Percentiles rank a stretch among this genome's conserved stretches.
phyloP scores from a whole-genome alignment of 2,113 vertebrate genomes.

The Siniperca chuatsi region DNA sequence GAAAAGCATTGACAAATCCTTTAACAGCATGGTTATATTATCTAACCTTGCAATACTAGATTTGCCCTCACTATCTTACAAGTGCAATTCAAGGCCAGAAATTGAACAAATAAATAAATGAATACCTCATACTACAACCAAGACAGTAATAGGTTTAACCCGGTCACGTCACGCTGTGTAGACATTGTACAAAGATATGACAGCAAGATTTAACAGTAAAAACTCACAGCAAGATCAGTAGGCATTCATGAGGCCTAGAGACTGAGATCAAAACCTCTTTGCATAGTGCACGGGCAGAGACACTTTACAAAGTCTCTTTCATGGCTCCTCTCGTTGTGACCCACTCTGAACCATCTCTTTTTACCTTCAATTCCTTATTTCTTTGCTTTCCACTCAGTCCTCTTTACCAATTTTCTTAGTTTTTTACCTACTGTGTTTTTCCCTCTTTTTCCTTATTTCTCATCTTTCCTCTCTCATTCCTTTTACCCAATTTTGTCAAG shows the following conservation, averaged over 20 bases:
- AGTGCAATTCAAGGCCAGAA: conserved; percentile 30
- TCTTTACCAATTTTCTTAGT: background rate
- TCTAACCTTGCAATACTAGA: background rate
- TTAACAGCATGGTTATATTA: background rate
- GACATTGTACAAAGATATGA: conserved; percentile 59
- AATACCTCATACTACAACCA: conserved; percentile 29
- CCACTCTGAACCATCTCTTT: conserved; percentile 27
- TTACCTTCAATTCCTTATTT: conserved; percentile 22
- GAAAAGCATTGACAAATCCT: conserved; percentile 2
- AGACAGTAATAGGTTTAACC: conserved; percentile 43
- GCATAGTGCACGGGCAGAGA: conserved; percentile 31
- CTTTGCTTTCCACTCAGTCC: conserved; percentile 25
- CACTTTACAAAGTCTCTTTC: conserved; percentile 59
- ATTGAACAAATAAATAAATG: conserved; percentile 38
- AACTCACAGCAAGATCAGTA: conserved; percentile 44
- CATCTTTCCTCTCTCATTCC: background rate
- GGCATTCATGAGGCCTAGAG: conserved; percentile 41
- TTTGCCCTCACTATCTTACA: background rate
- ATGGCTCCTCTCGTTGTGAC: conserved; percentile 48
- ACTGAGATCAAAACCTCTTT: conserved; percentile 60
- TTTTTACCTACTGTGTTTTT: background rate
- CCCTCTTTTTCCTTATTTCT: background rate
- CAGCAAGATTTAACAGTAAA: conserved; percentile 43
- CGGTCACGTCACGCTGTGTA: conserved; percentile 47
- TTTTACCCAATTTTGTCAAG: conserved; percentile 11